Base-by-base conservation (phyloP, 2,888 invertebrate species). In the Aspidiotus rigidus region DNA sequence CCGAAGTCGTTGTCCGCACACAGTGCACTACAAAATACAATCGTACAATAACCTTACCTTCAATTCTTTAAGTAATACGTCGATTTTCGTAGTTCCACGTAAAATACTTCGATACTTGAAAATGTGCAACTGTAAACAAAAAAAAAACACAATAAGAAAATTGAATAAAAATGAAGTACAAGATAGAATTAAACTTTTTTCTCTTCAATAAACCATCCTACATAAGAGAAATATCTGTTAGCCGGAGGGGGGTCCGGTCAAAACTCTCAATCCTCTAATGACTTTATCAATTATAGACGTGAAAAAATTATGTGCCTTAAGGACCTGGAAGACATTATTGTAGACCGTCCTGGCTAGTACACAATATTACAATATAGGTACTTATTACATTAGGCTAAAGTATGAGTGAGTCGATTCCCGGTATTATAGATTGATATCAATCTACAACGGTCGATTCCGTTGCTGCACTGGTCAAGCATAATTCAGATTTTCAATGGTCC, bases 51-150 rank as follows among this genome's bases (percentile, higher is more conserved):
- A n/a, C 71, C 76, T 77, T 78, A 88, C 86, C 82, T 88, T 88
- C 72, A 90, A 80, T 78, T 90, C 89, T 76, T 87, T 87, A 69
- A 89, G 78, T 57, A 89, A 83, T 49, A 88, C 84, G 76, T 89
- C 89, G 72, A 85, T 85, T 74, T 86, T 81, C 63, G 84, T 82
- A 69, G 84, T 84, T 75, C 83, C 83, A 66, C 84, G 84, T 73
- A 89, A 80, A 72, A 87, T 81, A 75, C 85, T 84, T 74, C 85
- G 84, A 76, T 86, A 89, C 77, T 87, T 85, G 78, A 86, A 85
- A 75, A 88, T 85, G 75, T 86, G 86, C 82, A 84, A 86, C 89
- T 89, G 83, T 69, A 83, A 28, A 60, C 55, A 73, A 72, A 67
- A n/a, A 6, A 62, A 2, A 3, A 0, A 40, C 9, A 42, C 44